A percentile compares a stretch with the other conserved stretches of the same genome.
phyloP scores from a whole-genome alignment of 64 coral and sea anemone genomes.

The Dendrophyllia cribrosa region DNA sequence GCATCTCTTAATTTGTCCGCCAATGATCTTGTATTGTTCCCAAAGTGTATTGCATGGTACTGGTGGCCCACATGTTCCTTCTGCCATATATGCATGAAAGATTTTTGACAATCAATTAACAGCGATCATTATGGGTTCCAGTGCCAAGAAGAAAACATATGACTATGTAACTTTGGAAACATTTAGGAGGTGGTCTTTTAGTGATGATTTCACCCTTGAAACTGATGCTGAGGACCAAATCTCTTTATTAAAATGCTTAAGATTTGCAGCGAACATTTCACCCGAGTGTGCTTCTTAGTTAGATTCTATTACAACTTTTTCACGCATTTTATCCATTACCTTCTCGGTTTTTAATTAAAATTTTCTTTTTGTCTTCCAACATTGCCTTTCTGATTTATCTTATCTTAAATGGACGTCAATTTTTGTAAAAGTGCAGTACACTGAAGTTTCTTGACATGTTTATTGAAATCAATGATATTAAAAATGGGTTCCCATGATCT shows the following conservation, averaged over 20 bases:
- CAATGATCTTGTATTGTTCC: slow-evolving; percentile 8
- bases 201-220: slow-evolving; percentile 33
- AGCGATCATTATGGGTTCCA: slow-evolving; percentile 34
- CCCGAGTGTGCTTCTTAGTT: slow-evolving; percentile 8
- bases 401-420: neutral
- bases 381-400: slow-evolving; percentile 7
- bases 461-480: too few species aligned
- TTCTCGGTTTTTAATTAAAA: slow-evolving; percentile 26
- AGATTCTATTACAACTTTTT: slow-evolving; percentile 34
- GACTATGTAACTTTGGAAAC: neutral
- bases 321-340: slow-evolving; percentile 39
- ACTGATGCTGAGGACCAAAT: slow-evolving; percentile 49
- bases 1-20: neutral
- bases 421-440: neutral
- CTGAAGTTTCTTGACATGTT: too few species aligned
- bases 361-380: neutral
- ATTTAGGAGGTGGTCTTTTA: slow-evolving; percentile 39
- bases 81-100: neutral
- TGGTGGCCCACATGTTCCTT: neutral
- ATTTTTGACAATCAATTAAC: too few species aligned
- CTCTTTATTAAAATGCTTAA: slow-evolving; percentile 62
- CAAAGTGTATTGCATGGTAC: neutral
- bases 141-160: slow-evolving; percentile 35
- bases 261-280: slow-evolving; percentile 51
- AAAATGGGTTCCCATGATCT: too few species aligned